Evolutionary conservation across 1,140 invertebrate species (phyloP).

Genomic region (Conopomorpha cramerella): DNA sequence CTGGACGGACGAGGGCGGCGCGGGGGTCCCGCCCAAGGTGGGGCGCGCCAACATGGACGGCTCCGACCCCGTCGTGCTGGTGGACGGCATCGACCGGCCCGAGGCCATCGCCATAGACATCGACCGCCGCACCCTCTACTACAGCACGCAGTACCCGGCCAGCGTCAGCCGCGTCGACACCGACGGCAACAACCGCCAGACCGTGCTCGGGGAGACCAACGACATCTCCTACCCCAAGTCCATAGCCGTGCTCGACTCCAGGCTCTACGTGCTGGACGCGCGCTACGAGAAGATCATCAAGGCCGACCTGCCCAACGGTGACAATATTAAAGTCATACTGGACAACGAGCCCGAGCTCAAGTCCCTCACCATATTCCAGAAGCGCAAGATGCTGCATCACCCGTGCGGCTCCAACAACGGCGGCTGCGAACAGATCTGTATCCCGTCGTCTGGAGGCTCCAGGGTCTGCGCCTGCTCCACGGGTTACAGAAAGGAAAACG

Average conservation of each 20-base stretch:
- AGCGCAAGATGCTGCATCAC: slow-evolving; percentile 79
- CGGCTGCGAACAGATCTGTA: slow-evolving; percentile 91
- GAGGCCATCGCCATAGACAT: slow-evolving; percentile 87
- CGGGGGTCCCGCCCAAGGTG: slow-evolving; percentile 88
- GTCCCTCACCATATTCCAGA: slow-evolving; percentile 86
- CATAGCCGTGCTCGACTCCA: slow-evolving; percentile 80
- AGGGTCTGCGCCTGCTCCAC: slow-evolving; percentile 85
- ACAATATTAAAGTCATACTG: slow-evolving; percentile 76
- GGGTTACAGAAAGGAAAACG: slow-evolving; percentile 81
- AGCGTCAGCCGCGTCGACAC: slow-evolving; percentile 75
- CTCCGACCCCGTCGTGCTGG: slow-evolving; percentile 71
- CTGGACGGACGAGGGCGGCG: slow-evolving; percentile 95
- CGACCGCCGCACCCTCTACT: slow-evolving; percentile 83
- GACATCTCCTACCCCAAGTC: slow-evolving; percentile 80
- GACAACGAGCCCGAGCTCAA: slow-evolving; percentile 89
- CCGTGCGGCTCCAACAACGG: slow-evolving; percentile 88
- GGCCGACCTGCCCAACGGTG: slow-evolving; percentile 82
- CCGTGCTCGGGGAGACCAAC: slow-evolving; percentile 70
- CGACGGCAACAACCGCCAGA: slow-evolving; percentile 72
- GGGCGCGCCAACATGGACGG: slow-evolving; percentile 95
- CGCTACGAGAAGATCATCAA: slow-evolving; percentile 87
- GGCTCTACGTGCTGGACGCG: slow-evolving; percentile 89
- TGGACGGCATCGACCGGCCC: slow-evolving; percentile 70
- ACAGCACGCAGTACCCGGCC: slow-evolving; percentile 77
- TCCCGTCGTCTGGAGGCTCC: slow-evolving; percentile 73